A percentile compares a stretch with the other conserved stretches of the same genome.
Evolutionary conservation across 2,888 invertebrate genomes (phyloP).

Genomic region (Drosophila acutilabella): DNA sequence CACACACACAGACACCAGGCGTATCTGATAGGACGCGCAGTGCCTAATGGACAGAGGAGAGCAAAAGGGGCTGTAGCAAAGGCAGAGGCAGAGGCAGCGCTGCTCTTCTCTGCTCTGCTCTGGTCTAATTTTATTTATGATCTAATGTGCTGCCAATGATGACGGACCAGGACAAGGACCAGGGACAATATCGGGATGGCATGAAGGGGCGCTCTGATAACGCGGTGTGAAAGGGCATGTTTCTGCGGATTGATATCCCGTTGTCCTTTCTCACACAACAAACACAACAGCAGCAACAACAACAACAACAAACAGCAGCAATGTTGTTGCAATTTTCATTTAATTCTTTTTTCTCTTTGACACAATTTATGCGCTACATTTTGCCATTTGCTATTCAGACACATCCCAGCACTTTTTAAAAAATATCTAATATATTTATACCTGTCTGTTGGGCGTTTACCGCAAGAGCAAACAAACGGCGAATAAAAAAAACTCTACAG

Average conservation of each 20-base stretch:
- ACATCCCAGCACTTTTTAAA: constrained; percentile 50
- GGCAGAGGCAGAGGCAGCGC: constrained; percentile 42
- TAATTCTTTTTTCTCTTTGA: constrained; percentile 40
- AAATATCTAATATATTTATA: not conserved
- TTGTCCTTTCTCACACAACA: constrained; percentile 61
- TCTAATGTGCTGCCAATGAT: constrained; percentile 74
- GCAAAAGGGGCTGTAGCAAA: constrained; percentile 11
- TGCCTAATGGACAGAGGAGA: constrained; percentile 71
- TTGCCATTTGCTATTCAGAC: constrained; percentile 43
- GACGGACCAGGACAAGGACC: constrained; percentile 29
- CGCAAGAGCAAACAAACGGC: constrained; percentile 52
- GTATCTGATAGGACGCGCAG: constrained; percentile 70
- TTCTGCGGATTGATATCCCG: constrained; percentile 84
- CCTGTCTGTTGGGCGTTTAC: constrained; percentile 54
- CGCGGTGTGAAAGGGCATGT: constrained; percentile 84
- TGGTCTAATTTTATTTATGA: constrained; percentile 82
- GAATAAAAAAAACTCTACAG: constrained; percentile 25
- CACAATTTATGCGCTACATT: constrained; percentile 65
- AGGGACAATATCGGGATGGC: constrained; percentile 10
- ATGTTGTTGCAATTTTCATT: constrained; percentile 29
- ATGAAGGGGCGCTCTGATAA: constrained; percentile 55
- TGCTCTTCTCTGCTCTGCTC: constrained; percentile 47
- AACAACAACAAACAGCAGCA: constrained; percentile 40
- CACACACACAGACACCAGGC: constrained; percentile 62
- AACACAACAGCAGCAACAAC: constrained; percentile 4